Conservation (phyloP, 2,113 vertebrate genomes). For the Dicrurus megarhynchus region DNA sequence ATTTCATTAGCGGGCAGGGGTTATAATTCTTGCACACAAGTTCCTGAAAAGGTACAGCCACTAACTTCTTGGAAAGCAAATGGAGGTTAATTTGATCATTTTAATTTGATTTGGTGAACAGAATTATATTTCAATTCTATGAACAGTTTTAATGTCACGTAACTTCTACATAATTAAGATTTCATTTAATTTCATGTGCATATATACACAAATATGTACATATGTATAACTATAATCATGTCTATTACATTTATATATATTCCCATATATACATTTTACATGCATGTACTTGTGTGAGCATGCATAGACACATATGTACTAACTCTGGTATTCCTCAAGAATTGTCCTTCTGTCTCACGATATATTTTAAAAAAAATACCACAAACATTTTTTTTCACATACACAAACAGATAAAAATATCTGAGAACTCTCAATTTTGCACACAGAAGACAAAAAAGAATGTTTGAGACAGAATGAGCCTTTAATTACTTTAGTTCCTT, state of each 20-base stretch:
- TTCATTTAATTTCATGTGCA: neutral
- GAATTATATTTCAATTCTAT: neutral
- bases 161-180: neutral
- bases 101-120: neutral
- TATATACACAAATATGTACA: neutral
- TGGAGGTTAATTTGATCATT: neutral
- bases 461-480: neutral
- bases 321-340: neutral
- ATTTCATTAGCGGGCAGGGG: neutral
- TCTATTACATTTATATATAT: neutral
- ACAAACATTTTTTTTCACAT: neutral
- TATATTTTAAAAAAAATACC: neutral
- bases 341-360: neutral
- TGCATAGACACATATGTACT: neutral
- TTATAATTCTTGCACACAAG: neutral
- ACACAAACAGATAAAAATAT: neutral
- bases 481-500: constrained; percentile 9
- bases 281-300: neutral
- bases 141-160: neutral
- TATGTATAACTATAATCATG: neutral
- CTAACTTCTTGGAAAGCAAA: neutral
- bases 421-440: neutral
- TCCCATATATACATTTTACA: neutral
- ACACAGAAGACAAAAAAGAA: neutral
- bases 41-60: neutral